Evolutionary conservation across 37 sponge, comb jelly and placozoan genomes (phyloP), one percentile per base, ranked within the genome.

Genomic region (Bolinopsis microptera): DNA sequence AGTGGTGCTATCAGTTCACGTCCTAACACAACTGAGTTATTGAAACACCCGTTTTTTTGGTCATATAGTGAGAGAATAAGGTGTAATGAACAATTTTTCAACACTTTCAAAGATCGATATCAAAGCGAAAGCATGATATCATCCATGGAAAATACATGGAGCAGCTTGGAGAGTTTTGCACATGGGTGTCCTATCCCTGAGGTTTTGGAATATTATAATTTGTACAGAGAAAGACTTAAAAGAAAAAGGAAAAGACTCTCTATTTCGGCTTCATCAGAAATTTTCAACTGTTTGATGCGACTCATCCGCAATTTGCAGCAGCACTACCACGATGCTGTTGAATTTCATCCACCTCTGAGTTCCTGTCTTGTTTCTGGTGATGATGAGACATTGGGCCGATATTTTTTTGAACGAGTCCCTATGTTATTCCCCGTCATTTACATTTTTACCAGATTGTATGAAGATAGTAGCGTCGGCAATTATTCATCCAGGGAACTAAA

Each of bases 31-130:
- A 30, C 18, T n/a, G 90, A 41, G 0, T n/a, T 86, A 28, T 48
- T 86, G 27, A 41, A 39, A 23, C 9, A 33, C 61, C 90, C 90
- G 13, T 30, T 86, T 1, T 86, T 86, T 34, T 86, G 90, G 90
- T 39, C 2, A 9, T 86, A 24, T 40, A 34, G 48, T 38, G 2
- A 38, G 0, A 24, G 61, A 13, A 24, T 86, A 35, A 40, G 26
- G 28, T 86, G 37, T 34, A 0, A 39, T 0, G 61, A 41, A 25
- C 13, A 86, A 3, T n/a, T 86, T 22, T 86, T 86, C 61, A 86
- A 86, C 26, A 30, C 37, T 41, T 41, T 41, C 40, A 86, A 86
- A 39, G 61, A 86, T 30, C 37, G 18, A 23, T 22, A 13, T 86
- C 28, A 86, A 3, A 40, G 28, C 28, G 61, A 38, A 18, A 18